phyloP scores from a whole-genome alignment of 2,888 invertebrate species.

The Mythimna vitellina region DNA sequence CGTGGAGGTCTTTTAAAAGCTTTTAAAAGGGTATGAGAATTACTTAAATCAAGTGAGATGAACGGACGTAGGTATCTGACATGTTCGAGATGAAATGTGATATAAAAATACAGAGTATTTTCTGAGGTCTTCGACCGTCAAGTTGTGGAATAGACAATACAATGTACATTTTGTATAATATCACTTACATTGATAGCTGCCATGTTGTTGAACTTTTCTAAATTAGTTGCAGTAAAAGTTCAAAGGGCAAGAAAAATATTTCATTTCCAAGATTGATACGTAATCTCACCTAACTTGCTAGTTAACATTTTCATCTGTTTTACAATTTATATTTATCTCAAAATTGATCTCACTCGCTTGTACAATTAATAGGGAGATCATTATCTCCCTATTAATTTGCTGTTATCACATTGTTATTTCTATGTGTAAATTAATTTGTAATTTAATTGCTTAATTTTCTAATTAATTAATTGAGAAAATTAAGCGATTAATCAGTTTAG shows the following conservation, averaged over 20 bases:
- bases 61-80: constrained; percentile 34
- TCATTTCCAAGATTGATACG: neutral
- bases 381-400: too few species aligned
- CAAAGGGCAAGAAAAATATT: neutral
- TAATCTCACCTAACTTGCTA: too few species aligned
- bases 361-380: too few species aligned
- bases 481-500: too few species aligned
- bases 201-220: neutral
- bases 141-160: constrained; percentile 8
- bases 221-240: constrained; percentile 5
- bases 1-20: constrained; percentile 4
- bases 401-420: too few species aligned
- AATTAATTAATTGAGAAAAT: too few species aligned
- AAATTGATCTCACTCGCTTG: too few species aligned
- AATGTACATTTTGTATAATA: neutral
- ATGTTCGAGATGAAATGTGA: constrained; percentile 19
- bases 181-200: neutral
- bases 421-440: too few species aligned
- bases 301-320: too few species aligned
- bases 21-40: constrained; percentile 50
- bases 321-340: too few species aligned
- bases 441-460: too few species aligned
- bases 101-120: constrained; percentile 31
- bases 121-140: neutral
- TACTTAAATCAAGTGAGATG: constrained; percentile 49